These are phyloP conservation scores for Cephus cinctus DNA, from an alignment of 1,140 invertebrate species.

Conservation along the genomic window DNA sequence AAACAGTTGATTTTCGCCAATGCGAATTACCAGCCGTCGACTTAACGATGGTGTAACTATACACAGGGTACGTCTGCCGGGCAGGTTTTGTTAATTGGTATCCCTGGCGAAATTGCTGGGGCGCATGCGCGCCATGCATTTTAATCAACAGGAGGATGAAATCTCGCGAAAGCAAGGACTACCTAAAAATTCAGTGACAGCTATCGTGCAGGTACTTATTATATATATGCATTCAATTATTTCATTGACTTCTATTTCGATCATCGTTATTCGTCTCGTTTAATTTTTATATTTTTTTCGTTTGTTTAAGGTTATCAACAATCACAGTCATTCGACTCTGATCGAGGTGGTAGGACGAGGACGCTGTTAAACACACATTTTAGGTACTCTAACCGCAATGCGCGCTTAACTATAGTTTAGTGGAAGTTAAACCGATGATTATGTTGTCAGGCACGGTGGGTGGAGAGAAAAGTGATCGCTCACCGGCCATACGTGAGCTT, in stretches of 20 bases:
- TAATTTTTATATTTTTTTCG: too few relatives aligned
- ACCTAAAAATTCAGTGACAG: too few relatives aligned
- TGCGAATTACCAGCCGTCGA: conserved; percentile 36
- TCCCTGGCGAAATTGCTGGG: conserved; percentile 33
- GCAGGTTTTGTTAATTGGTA: conserved; percentile 24
- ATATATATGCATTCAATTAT: too few relatives aligned
- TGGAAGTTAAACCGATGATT: conserved; percentile 53
- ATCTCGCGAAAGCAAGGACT: too few relatives aligned
- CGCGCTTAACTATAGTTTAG: conserved; percentile 53
- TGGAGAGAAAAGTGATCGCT: conserved; percentile 52
- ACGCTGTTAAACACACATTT: conserved; percentile 50
- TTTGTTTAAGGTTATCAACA: too few relatives aligned
- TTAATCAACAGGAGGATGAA: conserved; percentile 30
- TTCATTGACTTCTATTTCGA: too few relatives aligned
- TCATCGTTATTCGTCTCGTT: too few relatives aligned
- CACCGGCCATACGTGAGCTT: conserved; percentile 30
- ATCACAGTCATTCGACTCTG: too few relatives aligned
- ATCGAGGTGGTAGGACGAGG: conserved; percentile 9
- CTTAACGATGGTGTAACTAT: conserved; percentile 6
- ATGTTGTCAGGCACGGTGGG: conserved; percentile 51
- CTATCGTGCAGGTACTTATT: too few relatives aligned
- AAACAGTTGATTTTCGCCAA: conserved; percentile 41
- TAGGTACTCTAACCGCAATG: conserved; percentile 49
- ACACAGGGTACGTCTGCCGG: too few relatives aligned
- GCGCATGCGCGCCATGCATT: conserved; percentile 31